Evolutionary conservation across 2,797 vertebrate genomes (phyloP).

Genomic region (Percopsis omiscomaycus): DNA sequence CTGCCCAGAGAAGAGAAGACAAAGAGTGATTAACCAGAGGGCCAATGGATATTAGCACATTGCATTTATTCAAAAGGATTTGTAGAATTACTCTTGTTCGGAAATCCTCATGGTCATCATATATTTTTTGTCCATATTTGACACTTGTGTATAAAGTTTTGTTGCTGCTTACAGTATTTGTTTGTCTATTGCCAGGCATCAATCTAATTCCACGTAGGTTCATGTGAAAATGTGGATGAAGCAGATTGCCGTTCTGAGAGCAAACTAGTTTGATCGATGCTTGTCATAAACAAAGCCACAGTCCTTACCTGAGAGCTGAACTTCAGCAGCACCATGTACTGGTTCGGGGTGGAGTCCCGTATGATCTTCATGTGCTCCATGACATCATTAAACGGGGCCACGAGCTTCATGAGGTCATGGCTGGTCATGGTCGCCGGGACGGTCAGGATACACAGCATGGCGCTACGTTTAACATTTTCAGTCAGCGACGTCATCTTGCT

Average conservation of each 20-base stretch:
- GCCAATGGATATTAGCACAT: background rate
- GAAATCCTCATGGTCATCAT: no score
- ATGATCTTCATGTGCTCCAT: conserved; percentile 99
- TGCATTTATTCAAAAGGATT: background rate
- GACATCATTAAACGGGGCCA: conserved; percentile 93
- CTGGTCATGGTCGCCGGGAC: conserved; percentile 97
- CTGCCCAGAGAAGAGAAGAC: conserved; percentile 58
- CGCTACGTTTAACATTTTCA: conserved; percentile 90
- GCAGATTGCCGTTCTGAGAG: background rate
- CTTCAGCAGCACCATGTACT: conserved; percentile 97
- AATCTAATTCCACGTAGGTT: no score
- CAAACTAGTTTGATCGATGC: background rate
- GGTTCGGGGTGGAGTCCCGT: conserved; percentile 94
- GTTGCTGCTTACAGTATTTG: no score
- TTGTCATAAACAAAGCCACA: background rate
- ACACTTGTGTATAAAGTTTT: no score
- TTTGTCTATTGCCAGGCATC: no score
- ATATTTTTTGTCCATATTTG: no score
- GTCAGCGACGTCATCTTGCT: conserved; percentile 98
- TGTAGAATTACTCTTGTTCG: no score
- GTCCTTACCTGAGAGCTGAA: conserved; percentile 86
- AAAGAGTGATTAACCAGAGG: background rate
- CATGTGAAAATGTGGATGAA: no score
- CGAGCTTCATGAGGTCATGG: conserved; percentile 97
- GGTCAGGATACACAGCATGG: conserved; percentile 95